These are phyloP conservation scores for Sebastes nivosus DNA, from an alignment of 2,797 vertebrate genomes.

Conservation along the genomic window DNA sequence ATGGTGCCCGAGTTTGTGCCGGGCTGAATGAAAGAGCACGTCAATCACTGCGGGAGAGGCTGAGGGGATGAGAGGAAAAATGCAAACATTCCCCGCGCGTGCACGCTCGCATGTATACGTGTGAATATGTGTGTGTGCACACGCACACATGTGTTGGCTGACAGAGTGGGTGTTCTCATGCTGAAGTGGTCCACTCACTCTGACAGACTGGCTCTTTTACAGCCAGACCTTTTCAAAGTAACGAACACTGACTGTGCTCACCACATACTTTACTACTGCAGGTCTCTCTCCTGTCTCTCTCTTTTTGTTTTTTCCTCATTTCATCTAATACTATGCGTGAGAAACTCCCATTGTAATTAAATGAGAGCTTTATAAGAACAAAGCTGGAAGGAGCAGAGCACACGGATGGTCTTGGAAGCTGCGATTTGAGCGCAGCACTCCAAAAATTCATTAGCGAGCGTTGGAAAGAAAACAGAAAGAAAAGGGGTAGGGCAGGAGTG, in stretches of 20 bases:
- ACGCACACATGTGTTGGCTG: conserved; percentile 32
- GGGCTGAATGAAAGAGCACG: conserved; percentile 63
- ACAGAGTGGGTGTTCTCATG: conserved; percentile 64
- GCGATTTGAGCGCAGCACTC: conserved; percentile 61
- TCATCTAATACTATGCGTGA: conserved; percentile 61
- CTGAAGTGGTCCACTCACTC: conserved; percentile 59
- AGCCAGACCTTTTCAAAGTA: conserved; percentile 37
- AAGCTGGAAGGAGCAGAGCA: conserved; percentile 62
- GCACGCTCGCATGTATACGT: background rate
- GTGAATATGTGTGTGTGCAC: background rate
- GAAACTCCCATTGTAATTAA: conserved; percentile 72
- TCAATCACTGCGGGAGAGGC: conserved; percentile 60
- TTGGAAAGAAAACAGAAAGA: conserved; percentile 64
- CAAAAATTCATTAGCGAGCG: conserved; percentile 76
- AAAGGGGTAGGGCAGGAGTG: conserved; percentile 11
- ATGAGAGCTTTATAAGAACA: conserved; percentile 70
- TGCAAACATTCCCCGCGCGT: conserved; percentile 54
- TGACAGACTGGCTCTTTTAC: conserved; percentile 47
- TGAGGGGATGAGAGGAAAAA: conserved; percentile 31
- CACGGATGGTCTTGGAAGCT: conserved; percentile 62
- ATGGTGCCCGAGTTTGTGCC: conserved; percentile 66
- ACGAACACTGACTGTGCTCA: conserved; percentile 42
- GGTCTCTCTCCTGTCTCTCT: conserved; percentile 8
- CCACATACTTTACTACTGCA: conserved; percentile 49
- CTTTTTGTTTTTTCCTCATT: background rate